Evolutionary conservation across 1,140 invertebrate genomes (phyloP), one percentile per base, ranked within the genome.

Genomic region (Ceratosolen fusciceps): DNA sequence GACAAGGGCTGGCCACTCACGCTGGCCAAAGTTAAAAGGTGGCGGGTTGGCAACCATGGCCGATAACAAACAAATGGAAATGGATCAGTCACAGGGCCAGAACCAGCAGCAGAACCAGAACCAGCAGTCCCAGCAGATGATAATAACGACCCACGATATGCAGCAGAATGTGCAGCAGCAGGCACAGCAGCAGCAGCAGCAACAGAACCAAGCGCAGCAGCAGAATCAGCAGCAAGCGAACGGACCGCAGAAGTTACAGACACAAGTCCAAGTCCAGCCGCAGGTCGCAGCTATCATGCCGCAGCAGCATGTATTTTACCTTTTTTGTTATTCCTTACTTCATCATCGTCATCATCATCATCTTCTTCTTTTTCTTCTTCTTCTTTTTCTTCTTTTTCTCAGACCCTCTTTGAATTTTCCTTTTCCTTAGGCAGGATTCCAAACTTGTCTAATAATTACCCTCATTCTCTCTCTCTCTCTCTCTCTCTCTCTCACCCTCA

Each of bases 241-340:
- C 78, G 86, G 85, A 74, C 88, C 84, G 10, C 88, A 90, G 74
- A 90, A 86, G 83, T 85, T 89, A 81, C 88, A 86, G 77, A 86
- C 84, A 60, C 91, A 91, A 82, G 87, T 90, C n/a, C 87, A 91
- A 82, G 91, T 91, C n/a, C 90, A 89, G 72, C 87, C 89, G 43
- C 89, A 90, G 84, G 91, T 91, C 83, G 92, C 91, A 74, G 91
- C 91, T 49, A 92, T 91, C 83, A 91, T 93, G 85, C 91, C 93
- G 60, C 92, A 92, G 79, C 88, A 88, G 86, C 89, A 90, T 89
- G 90, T 88, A 88, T 82, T 83, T 80, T 77, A 73, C 62, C 62
- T 58, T 80, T 70, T 76, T 77, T 74, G 74, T 81, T 77, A 76
- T 62, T 81, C 39, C 68, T 34, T 70, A 62, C 29, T 73, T 39